Percentiles rank a stretch among this genome's conserved stretches.
These are phyloP conservation scores for Dicerorhinus sumatrensis DNA, from an alignment of 2,113 vertebrate species.

Conservation along the genomic window DNA sequence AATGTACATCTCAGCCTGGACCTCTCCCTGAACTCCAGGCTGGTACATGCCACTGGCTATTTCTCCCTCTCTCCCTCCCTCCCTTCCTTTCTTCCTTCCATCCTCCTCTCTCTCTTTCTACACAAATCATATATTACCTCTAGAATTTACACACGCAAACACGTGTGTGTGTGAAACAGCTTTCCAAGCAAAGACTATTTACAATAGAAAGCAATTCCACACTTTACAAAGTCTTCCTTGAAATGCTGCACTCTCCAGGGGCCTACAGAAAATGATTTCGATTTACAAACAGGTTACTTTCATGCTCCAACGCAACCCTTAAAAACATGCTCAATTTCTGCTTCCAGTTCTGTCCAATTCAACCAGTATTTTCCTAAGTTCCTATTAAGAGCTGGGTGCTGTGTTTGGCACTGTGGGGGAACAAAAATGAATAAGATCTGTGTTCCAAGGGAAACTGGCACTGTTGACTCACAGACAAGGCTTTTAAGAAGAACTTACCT, in stretches of 20 bases:
- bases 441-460: background rate
- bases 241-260: background rate
- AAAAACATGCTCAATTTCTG: slow-evolving; percentile 10
- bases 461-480: background rate
- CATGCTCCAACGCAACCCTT: background rate
- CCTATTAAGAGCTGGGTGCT: background rate
- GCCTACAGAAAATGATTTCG: slow-evolving; percentile 10
- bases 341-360: slow-evolving; percentile 7
- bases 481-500: background rate
- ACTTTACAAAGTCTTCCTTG: background rate
- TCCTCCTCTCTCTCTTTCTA: background rate
- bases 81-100: background rate
- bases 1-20: background rate
- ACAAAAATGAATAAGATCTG: background rate
- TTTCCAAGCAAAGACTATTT: background rate
- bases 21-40: background rate
- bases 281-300: slow-evolving; percentile 49
- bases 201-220: background rate
- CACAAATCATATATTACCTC: background rate
- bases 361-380: background rate
- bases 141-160: background rate
- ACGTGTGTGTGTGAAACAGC: background rate
- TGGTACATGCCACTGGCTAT: background rate
- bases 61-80: background rate
- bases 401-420: background rate